Evolutionary conservation across 2,113 vertebrate genomes (phyloP), one percentile per base, ranked within the genome.

Genomic region (Odontophorus gujanensis): DNA sequence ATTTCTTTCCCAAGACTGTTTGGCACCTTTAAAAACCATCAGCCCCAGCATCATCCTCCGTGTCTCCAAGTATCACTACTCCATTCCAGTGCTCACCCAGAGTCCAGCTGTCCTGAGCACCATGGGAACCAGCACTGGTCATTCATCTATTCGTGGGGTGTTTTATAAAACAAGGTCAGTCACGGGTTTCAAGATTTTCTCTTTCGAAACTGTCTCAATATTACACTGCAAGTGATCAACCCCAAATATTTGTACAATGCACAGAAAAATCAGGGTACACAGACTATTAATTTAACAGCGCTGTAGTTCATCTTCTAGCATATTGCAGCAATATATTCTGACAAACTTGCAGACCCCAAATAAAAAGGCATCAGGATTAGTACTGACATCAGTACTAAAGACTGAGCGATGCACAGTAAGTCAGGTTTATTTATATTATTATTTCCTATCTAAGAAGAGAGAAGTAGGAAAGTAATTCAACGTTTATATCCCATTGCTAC

Each of bases 71-170:
- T 13, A 21, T 16, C 47, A 36, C 15, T 45, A 11, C 25, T 78
- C 18, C 42, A 11, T n/a, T 62, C 26, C 26, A 11, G 16, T 25
- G 25, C 28, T 26, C 11, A 14, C 11, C 7, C 3, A 1, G 55
- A 57, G 28, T 18, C 34, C 61, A 73, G 20, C 34, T 30, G 58
- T 48, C 11, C 22, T 0, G 0, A 76, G 14, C 1, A 1, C 22
- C 24, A 11, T 28, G 14, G 36, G 76, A 73, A 32, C 12, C 34
- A 93, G 6, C 61, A 12, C 1, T 2, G 0, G 14, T 26, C 50
- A 53, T 30, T 0, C 1, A 14, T 26, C 9, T 43, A 5, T 9
- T 73, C 5, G 2, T 10, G 28, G 1, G 32, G 7, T 17, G 5
- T 65, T 61, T 2, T 7, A 0, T 14, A 45, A 20, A 0, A 9